Conservation (phyloP, 2,113 vertebrate genomes). For the Barnardius zonarius region DNA sequence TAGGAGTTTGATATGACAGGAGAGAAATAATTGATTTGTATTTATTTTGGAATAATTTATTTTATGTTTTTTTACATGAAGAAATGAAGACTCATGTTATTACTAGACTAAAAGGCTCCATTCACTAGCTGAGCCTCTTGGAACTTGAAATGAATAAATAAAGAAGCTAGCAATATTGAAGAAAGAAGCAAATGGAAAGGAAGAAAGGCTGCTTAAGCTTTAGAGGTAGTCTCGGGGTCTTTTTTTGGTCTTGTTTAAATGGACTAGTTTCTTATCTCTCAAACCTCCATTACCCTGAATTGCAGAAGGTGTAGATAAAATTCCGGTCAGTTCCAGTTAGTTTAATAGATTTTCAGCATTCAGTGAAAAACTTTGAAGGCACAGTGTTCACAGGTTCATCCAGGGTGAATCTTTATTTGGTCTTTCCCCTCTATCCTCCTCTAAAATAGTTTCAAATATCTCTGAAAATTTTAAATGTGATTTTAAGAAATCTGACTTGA, state of each 20-base stretch:
- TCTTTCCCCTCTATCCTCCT: neutral
- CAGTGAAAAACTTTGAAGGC: neutral
- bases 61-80: neutral
- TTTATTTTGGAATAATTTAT: neutral
- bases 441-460: neutral
- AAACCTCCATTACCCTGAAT: neutral
- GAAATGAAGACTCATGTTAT: neutral
- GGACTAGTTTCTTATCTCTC: neutral
- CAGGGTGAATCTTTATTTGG: neutral
- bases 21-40: neutral
- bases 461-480: neutral
- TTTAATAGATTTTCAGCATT: neutral
- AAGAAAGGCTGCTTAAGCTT: neutral
- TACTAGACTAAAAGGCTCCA: neutral
- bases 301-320: neutral
- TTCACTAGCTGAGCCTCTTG: neutral
- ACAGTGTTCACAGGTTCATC: neutral
- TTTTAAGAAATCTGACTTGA: neutral
- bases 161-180: neutral
- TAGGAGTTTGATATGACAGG: neutral
- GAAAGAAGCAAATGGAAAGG: neutral
- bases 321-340: neutral
- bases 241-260: neutral
- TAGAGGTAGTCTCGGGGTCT: neutral
- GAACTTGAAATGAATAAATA: neutral